phyloP scores from a whole-genome alignment of 2,888 invertebrate species.

The Trissolcus brochymenae region DNA sequence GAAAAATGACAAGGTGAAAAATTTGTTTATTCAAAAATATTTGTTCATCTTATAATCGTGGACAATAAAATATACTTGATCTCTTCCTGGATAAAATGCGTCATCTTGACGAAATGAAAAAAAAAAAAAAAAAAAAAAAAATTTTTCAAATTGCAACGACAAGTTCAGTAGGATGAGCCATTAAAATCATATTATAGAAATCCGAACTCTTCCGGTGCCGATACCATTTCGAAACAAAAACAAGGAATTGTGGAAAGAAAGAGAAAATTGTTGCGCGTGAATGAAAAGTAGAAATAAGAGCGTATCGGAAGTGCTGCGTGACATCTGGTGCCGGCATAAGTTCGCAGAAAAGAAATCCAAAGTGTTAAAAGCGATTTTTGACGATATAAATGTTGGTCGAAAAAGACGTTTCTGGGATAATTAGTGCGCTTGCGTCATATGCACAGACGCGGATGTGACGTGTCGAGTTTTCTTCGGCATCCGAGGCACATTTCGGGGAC shows the following conservation, averaged over 20 bases:
- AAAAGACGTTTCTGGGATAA: constrained; percentile 40
- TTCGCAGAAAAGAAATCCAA: constrained; percentile 43
- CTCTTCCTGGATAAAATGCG: no score
- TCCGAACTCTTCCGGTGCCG: constrained; percentile 3
- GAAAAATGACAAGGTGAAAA: no score
- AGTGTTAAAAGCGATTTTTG: constrained; percentile 50
- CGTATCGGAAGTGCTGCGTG: constrained; percentile 36
- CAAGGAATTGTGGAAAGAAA: neutral
- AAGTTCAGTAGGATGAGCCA: constrained; percentile 17
- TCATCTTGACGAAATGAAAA: no score
- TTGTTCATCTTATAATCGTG: no score
- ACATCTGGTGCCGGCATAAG: constrained; percentile 32
- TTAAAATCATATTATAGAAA: constrained; percentile 38
- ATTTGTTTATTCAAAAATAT: no score
- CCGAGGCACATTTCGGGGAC: constrained; percentile 28
- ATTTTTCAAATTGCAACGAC: constrained; percentile 29
- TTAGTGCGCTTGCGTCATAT: constrained; percentile 45
- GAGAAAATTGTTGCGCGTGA: constrained; percentile 2
- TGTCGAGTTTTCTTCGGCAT: constrained; percentile 44
- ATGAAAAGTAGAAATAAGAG: neutral
- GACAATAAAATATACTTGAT: no score
- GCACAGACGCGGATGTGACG: constrained; percentile 39
- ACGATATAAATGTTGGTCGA: constrained; percentile 35
- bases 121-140: neutral
- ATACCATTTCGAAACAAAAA: constrained; percentile 13